phyloP scores from a whole-genome alignment of 2,888 invertebrate species.

The Heliconius charithonia region DNA sequence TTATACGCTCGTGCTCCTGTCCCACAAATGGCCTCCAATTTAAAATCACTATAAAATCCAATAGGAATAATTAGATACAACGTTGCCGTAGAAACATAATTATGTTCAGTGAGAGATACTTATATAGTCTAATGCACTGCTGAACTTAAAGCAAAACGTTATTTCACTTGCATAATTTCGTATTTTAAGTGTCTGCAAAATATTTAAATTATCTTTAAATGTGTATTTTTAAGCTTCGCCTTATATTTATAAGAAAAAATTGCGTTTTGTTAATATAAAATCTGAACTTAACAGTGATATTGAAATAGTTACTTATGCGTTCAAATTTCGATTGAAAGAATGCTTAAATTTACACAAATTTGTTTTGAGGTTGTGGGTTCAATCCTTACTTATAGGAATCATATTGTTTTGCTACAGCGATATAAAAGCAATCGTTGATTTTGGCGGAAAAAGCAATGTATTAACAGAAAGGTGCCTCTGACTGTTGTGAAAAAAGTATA shows the following conservation, averaged over 20 bases:
- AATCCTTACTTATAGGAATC: too few relatives aligned
- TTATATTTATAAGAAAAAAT: not conserved
- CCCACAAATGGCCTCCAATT: too few relatives aligned
- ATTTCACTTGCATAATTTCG: conserved; percentile 19
- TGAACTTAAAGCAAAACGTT: conserved; percentile 24
- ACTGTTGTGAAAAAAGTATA: too few relatives aligned
- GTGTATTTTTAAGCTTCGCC: not conserved
- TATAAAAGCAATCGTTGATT: too few relatives aligned
- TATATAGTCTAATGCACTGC: conserved; percentile 19
- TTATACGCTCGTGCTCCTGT: too few relatives aligned
- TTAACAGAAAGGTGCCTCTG: too few relatives aligned
- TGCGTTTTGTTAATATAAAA: not conserved
- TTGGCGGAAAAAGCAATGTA: too few relatives aligned
- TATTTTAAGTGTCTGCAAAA: conserved; percentile 2
- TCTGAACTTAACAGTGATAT: not conserved
- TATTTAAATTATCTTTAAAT: conserved; percentile 7
- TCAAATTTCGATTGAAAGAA: too few relatives aligned
- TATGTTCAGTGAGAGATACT: conserved; percentile 17
- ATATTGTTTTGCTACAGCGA: too few relatives aligned
- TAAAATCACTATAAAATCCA: not conserved
- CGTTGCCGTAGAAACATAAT: conserved; percentile 17
- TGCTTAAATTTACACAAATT: too few relatives aligned
- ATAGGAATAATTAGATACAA: not conserved
- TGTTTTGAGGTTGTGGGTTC: too few relatives aligned
- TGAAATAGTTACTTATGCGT: too few relatives aligned